Percentiles rank a stretch among this genome's conserved stretches.
Evolutionary conservation across 2,888 invertebrate genomes (phyloP).

Genomic region (Scaptomyza reducta): DNA sequence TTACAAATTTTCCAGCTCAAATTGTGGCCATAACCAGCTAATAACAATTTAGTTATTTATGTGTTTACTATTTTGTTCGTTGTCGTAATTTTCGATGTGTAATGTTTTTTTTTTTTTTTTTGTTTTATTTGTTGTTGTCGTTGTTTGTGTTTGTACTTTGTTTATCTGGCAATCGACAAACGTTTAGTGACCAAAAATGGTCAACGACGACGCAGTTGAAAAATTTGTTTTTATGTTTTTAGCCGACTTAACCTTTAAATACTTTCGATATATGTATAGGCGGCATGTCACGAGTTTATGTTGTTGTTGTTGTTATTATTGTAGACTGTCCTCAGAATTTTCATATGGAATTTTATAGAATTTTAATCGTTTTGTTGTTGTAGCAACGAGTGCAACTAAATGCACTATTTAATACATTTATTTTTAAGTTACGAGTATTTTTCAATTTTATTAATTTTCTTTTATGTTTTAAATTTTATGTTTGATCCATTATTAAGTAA

Average conservation of each 20-base stretch:
- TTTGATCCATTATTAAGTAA: too few species aligned
- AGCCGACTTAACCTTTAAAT: slow-evolving; percentile 60
- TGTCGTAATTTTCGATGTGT: slow-evolving; percentile 17
- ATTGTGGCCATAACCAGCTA: slow-evolving; percentile 73
- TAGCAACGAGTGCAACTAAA: not conserved
- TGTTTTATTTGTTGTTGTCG: slow-evolving; percentile 17
- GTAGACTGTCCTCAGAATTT: slow-evolving; percentile 38
- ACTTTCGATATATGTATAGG: slow-evolving; percentile 27
- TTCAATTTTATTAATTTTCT: too few species aligned
- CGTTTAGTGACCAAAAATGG: slow-evolving; percentile 60
- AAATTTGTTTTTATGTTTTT: slow-evolving; percentile 24
- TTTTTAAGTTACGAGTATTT: not conserved
- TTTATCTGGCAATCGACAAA: slow-evolving; percentile 64
- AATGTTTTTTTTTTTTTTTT: slow-evolving; percentile 19
- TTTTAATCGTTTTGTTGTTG: not conserved
- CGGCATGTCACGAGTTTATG: slow-evolving; percentile 35
- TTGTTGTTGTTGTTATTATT: not conserved
- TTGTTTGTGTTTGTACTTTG: slow-evolving; percentile 34
- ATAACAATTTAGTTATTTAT: slow-evolving; percentile 71
- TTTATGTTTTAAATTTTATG: too few species aligned
- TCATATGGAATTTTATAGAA: slow-evolving; percentile 15
- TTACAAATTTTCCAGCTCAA: slow-evolving; percentile 71
- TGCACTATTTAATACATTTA: not conserved
- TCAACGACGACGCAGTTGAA: slow-evolving; percentile 53
- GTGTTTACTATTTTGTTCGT: slow-evolving; percentile 21